Evolutionary conservation across 1,140 invertebrate genomes (phyloP).

Genomic region (Elysia chlorotica): DNA sequence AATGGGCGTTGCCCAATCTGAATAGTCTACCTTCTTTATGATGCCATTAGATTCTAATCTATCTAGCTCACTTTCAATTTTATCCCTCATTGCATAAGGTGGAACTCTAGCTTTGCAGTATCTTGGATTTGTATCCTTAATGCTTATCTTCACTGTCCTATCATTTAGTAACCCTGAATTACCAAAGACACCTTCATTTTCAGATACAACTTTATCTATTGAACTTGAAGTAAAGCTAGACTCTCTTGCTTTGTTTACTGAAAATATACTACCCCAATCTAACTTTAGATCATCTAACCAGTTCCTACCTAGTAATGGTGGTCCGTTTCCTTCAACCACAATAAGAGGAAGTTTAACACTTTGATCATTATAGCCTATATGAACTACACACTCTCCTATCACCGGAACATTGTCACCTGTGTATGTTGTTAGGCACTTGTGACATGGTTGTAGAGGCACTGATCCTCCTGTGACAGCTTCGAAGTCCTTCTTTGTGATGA

Average conservation of each 20-base stretch:
- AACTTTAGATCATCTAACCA: not conserved
- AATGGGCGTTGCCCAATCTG: constrained; percentile 65
- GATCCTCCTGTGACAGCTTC: not conserved
- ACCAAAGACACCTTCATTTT: not conserved
- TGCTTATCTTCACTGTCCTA: not conserved
- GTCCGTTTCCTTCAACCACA: not conserved
- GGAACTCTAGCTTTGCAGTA: constrained; percentile 38
- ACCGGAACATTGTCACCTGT: not conserved
- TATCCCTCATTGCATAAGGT: constrained; percentile 54
- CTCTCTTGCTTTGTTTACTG: no score
- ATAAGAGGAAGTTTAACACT: not conserved
- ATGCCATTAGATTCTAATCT: constrained; percentile 52
- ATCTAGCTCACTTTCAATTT: constrained; percentile 57
- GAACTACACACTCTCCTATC: not conserved
- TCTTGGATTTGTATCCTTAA: constrained; percentile 9
- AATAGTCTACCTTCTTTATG: constrained; percentile 52
- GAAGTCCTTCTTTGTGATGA: not conserved
- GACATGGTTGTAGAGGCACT: not conserved
- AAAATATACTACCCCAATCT: not conserved
- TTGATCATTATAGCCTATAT: not conserved
- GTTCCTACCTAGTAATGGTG: not conserved
- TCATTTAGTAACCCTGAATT: not conserved
- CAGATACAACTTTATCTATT: no score
- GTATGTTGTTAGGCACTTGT: not conserved
- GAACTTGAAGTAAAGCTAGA: no score